Base-by-base conservation (phyloP, 2,113 vertebrate genomes). In the Cyprinodon variegatus region DNA sequence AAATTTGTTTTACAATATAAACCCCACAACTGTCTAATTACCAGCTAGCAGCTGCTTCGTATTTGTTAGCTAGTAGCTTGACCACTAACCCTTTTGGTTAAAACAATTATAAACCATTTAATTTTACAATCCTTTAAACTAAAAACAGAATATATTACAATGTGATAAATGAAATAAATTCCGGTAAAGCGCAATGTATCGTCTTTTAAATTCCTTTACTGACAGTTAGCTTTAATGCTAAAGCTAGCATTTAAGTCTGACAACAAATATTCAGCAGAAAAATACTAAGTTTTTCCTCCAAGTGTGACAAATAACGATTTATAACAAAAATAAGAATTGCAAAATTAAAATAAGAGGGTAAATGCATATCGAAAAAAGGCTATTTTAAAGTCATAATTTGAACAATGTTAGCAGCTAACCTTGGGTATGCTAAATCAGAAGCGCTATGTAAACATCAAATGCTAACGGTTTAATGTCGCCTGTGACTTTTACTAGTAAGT, bases 361-460 rank as follows among this genome's bases (percentile, higher is more conserved):
- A 13, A 57, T 53, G 3, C 1, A 17, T n/a, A 68, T 17, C 17
- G 1, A 50, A 53, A 3, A 7, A 10, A 1, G 46, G 3, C 4
- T 12, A 12, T 20, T 53, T n/a, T 39, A 68, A 62, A 48, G 10
- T n/a, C 20, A 11, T 41, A 11, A 6, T 8, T n/a, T 4, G 2
- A 41, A 59, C 13, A 6, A 9, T 13, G 5, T 29, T 7, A 60
- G 70, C 50, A 5, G 17, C 50, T 57, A 57, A n/a, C 50, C 50
- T 14, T 75, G 61, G 86, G 71, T 87, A 88, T 15, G 69, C 75
- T 86, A 69, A 61, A 41, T 45, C 60, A 69, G 75, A 83, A 82
- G 6, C 63, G 65, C 73, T 73, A 87, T 88, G 89, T 91, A 90
- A 89, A 89, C 89, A 91, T 69, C 48, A 39, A 78, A 66, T 39